phyloP scores from a whole-genome alignment of 2,888 invertebrate species.

The Eilema sororculum region DNA sequence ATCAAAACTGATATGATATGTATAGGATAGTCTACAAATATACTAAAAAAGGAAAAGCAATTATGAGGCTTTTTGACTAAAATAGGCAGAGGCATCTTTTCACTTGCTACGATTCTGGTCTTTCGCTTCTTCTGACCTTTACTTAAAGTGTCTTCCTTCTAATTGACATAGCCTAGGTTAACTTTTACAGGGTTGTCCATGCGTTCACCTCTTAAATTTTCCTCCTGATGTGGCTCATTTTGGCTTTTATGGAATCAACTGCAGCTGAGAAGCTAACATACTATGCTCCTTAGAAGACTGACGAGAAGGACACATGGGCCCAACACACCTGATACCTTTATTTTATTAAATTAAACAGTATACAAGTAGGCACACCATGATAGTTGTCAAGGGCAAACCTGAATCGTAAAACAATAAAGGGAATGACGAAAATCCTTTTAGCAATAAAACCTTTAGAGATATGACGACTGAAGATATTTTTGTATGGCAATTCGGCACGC shows the following conservation, averaged over 20 bases:
- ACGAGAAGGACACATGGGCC: too few species aligned
- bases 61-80: not conserved
- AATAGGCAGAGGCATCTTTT: not conserved
- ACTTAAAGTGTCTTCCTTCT: not conserved
- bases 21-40: not conserved
- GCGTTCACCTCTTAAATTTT: too few species aligned
- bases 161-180: not conserved
- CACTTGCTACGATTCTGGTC: not conserved
- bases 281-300: too few species aligned
- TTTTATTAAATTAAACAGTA: not conserved
- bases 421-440: slow-evolving; percentile 1
- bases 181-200: too few species aligned
- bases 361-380: not conserved
- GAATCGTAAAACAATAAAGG: slow-evolving; percentile 4
- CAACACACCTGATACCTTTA: too few species aligned
- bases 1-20: not conserved
- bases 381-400: not conserved
- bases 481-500: slow-evolving; percentile 19
- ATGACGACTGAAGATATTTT: slow-evolving; percentile 17
- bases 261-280: too few species aligned
- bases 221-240: too few species aligned
- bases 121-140: not conserved
- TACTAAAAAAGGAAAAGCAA: not conserved
- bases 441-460: slow-evolving; percentile 13
- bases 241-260: too few species aligned